These are phyloP conservation scores for Netelia virgata DNA, from an alignment of 2,888 invertebrate genomes.

Conservation along the genomic window DNA sequence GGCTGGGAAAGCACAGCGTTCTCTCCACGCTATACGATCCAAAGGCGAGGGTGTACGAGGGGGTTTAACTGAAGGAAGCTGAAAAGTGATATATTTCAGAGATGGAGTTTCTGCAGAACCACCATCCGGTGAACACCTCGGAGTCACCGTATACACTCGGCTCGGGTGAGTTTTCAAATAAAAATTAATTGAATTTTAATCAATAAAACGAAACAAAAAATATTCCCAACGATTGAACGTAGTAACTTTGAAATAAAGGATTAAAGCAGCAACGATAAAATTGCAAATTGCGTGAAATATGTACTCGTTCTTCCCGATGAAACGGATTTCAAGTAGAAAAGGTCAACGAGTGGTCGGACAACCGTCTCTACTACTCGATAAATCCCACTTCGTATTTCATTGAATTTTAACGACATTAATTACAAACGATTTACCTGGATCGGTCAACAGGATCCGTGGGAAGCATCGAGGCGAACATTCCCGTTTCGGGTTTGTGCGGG, in stretches of 20 bases:
- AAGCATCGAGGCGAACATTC: slow-evolving; percentile 84
- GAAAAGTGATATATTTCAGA: slow-evolving; percentile 82
- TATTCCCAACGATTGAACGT: neutral
- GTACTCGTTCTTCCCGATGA: neutral
- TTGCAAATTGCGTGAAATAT: neutral
- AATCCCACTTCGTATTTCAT: neutral
- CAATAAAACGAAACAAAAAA: neutral
- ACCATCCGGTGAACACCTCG: slow-evolving; percentile 84
- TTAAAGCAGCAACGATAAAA: neutral
- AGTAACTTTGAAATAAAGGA: neutral
- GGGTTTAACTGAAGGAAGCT: slow-evolving; percentile 82
- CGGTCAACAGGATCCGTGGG: slow-evolving; percentile 80
- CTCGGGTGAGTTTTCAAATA: slow-evolving; percentile 76
- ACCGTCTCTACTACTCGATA: neutral
- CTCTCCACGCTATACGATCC: slow-evolving; percentile 56
- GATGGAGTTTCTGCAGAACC: slow-evolving; percentile 85
- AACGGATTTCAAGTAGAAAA: slow-evolving; percentile 36
- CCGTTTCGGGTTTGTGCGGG: slow-evolving; percentile 80
- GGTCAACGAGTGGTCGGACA: slow-evolving; percentile 30
- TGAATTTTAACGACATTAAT: neutral
- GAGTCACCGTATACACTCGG: slow-evolving; percentile 83
- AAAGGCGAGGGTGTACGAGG: slow-evolving; percentile 76
- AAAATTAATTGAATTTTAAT: neutral
- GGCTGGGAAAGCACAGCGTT: slow-evolving; percentile 63
- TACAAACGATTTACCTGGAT: neutral